Evolutionary conservation across 2,113 vertebrate species (phyloP), one percentile per base, ranked within the genome.

Genomic region (Prionailurus viverrinus): DNA sequence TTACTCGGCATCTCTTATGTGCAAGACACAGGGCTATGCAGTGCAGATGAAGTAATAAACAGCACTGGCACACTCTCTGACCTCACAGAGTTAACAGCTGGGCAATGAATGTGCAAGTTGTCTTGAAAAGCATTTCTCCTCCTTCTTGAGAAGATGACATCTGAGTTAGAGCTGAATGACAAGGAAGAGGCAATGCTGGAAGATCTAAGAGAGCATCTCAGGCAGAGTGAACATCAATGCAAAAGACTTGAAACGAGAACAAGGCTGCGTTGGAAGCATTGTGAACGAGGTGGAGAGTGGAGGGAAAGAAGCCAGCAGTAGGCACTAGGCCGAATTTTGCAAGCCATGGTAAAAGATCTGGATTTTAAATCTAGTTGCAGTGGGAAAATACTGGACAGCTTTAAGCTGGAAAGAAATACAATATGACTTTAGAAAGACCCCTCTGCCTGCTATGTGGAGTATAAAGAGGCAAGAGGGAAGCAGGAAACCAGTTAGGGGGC

Each of bases 301-400:
- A 80, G 25, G 68, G 27, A 68, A 4, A 81, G 0, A 31, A 55
- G 68, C 14, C 1, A 1, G 39, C 73, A 68, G 2, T 3, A 10
- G 3, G 29, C 66, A n/a, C 27, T 1, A 11, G 5, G 23, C 9
- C 61, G 31, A 5, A 36, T 29, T 51, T 41, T 92, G 4, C 23
- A 93, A 25, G 1, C 45, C 53, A 39, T 33, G 10, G 15, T 1
- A 58, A 94, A 33, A 63, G 65, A 8, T 48, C 18, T 61, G 33
- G 25, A 41, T 83, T 95, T 86, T n/a, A 76, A 82, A 66, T 76
- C 74, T 88, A 58, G 11, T 73, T 73, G 74, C 53, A 69, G 87
- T 80, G 29, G 23, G 11, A 31, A 79, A n/a, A 18, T 14, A 16
- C 5, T 29, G 16, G 51, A 94, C 29, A 61, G 16, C n/a, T 39